Percentiles rank a stretch among this genome's conserved stretches.
Evolutionary conservation across 2,113 vertebrate genomes (phyloP).

Genomic region (Catagonus wagneri): DNA sequence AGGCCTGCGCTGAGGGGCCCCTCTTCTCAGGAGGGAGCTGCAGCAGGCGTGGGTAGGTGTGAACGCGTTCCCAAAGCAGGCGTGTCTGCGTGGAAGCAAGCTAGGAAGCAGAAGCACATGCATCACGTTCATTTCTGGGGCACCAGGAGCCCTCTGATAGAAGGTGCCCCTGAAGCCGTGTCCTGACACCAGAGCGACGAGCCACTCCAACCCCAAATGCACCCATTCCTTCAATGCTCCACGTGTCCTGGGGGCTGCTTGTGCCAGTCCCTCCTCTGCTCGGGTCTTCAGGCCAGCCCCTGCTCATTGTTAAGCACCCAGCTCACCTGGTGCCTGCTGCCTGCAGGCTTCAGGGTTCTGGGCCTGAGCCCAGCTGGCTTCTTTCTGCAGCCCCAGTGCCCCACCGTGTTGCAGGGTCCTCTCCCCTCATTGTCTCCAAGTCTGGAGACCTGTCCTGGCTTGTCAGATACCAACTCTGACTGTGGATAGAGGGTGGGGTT

Average conservation of each 20-base stretch:
- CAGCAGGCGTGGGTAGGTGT: conserved; percentile 9
- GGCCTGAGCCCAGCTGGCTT: accelerated
- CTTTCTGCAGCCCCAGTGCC: too few species aligned
- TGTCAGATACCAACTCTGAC: background rate
- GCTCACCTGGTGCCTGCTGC: background rate
- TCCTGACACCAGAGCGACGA: background rate
- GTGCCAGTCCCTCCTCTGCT: background rate
- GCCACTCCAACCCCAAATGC: background rate
- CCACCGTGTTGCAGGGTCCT: background rate
- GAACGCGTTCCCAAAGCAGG: background rate
- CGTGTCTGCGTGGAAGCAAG: background rate
- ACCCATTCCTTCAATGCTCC: background rate
- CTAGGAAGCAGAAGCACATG: background rate
- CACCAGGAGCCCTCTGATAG: background rate
- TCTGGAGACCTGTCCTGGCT: accelerated
- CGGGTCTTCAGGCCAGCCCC: background rate
- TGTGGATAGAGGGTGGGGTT: background rate
- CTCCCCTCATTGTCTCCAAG: background rate
- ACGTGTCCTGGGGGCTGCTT: accelerated
- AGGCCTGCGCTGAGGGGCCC: background rate
- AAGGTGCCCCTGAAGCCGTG: background rate
- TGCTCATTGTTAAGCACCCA: background rate
- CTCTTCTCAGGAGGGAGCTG: background rate
- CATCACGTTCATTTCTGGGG: background rate
- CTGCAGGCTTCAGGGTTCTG: background rate